Conservation (phyloP, 2,797 vertebrate species). For the Anniella stebbinsi region DNA sequence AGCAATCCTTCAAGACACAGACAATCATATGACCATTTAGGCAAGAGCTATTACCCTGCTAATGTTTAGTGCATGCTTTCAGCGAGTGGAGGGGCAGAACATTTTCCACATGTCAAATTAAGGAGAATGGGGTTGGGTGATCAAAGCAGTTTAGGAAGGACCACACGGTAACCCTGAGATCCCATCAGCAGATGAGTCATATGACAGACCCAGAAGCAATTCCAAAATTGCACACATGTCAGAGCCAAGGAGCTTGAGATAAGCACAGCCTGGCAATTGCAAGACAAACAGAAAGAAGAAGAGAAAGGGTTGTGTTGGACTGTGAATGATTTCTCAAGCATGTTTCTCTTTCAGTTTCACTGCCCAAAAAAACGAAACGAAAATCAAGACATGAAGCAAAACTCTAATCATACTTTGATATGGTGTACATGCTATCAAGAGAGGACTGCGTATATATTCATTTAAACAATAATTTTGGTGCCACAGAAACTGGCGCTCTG, state of each 20-base stretch:
- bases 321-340: not conserved
- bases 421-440: not conserved
- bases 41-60: not conserved
- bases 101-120: conserved; percentile 58
- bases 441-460: not conserved
- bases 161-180: conserved; percentile 50
- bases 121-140: conserved; percentile 37
- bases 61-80: not conserved
- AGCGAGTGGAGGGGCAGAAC: not conserved
- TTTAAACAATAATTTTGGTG: not conserved
- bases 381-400: not conserved
- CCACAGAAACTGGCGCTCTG: not conserved
- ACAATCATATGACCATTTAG: not conserved
- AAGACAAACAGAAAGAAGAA: conserved; percentile 40
- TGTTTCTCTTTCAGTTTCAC: not conserved
- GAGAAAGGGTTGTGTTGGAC: not conserved
- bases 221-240: conserved; percentile 6
- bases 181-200: conserved; percentile 50
- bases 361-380: not conserved
- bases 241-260: not conserved
- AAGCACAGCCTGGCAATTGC: conserved; percentile 3
- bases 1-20: not conserved
- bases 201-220: conserved; percentile 53
- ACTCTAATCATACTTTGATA: not conserved
- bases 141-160: conserved; percentile 42